phyloP scores from a whole-genome alignment of 2,888 invertebrate genomes.

The Thelaira solivaga region DNA sequence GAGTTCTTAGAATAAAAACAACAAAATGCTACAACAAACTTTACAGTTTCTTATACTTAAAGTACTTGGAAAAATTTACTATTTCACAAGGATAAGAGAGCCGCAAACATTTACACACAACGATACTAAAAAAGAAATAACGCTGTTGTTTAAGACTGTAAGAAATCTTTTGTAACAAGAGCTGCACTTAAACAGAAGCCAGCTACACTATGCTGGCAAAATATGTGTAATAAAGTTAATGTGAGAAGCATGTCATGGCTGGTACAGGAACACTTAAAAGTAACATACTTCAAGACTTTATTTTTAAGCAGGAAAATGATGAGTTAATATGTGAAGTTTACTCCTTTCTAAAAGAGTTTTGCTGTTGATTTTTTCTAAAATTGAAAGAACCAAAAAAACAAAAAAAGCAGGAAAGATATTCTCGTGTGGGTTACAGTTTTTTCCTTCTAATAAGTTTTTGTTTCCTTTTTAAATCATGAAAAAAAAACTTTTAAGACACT shows the following conservation, averaged over 20 bases:
- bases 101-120: slow-evolving; percentile 9
- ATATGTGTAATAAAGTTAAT: slow-evolving; percentile 54
- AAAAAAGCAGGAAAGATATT: background rate
- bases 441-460: too few species aligned
- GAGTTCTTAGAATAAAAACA: slow-evolving; percentile 14
- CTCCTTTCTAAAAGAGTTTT: background rate
- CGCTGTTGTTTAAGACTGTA: background rate
- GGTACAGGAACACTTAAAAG: background rate
- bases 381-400: background rate
- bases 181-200: background rate
- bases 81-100: slow-evolving; percentile 33
- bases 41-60: slow-evolving; percentile 42
- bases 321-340: slow-evolving; percentile 57
- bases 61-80: slow-evolving; percentile 54
- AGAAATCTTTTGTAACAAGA: slow-evolving; percentile 1
- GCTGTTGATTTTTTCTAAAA: background rate
- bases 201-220: slow-evolving; percentile 20
- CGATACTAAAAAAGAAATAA: background rate
- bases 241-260: slow-evolving; percentile 26
- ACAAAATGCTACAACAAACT: slow-evolving; percentile 41
- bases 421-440: too few species aligned
- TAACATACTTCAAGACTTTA: slow-evolving; percentile 35
- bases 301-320: slow-evolving; percentile 42
- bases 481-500: too few species aligned
- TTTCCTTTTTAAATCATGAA: too few species aligned